Evolutionary conservation across 2,888 invertebrate species (phyloP).

Genomic region (Cerastoderma edule): DNA sequence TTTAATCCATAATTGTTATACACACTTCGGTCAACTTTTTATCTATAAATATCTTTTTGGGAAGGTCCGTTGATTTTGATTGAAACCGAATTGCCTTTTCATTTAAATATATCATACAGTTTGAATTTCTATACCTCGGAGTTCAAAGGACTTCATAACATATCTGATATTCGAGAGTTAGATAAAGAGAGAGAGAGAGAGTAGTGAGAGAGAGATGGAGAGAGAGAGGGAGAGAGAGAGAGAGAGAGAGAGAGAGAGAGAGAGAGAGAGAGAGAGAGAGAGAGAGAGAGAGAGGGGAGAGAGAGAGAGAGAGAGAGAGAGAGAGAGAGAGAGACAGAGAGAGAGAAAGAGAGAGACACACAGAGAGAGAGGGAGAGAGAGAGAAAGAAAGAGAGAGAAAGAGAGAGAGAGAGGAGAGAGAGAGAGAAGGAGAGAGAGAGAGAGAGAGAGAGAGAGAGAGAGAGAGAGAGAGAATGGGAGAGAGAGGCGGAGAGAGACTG

Average conservation of each 20-base stretch:
- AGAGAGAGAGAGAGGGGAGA: not conserved
- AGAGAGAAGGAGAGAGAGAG: not conserved
- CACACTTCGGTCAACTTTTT: too few relatives aligned
- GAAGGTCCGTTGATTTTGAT: too few relatives aligned
- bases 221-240: not conserved
- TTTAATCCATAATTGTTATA: too few relatives aligned
- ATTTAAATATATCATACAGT: too few relatives aligned
- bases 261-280: not conserved
- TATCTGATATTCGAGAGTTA: too few relatives aligned
- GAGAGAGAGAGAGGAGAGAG: not conserved
- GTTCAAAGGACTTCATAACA: too few relatives aligned
- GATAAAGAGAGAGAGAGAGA: not conserved
- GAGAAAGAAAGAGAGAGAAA: not conserved
- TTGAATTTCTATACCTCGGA: too few relatives aligned
- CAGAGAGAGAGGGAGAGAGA: not conserved
- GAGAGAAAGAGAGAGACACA: not conserved
- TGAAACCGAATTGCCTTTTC: too few relatives aligned
- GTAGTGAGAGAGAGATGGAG: not conserved
- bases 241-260: not conserved
- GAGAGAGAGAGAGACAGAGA: not conserved
- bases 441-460: not conserved
- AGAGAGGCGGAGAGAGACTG: too few relatives aligned
- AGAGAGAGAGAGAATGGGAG: not conserved
- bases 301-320: not conserved
- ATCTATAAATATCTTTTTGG: too few relatives aligned